Conservation (phyloP, 2,888 invertebrate genomes). For the Odontocerum albicorne region DNA sequence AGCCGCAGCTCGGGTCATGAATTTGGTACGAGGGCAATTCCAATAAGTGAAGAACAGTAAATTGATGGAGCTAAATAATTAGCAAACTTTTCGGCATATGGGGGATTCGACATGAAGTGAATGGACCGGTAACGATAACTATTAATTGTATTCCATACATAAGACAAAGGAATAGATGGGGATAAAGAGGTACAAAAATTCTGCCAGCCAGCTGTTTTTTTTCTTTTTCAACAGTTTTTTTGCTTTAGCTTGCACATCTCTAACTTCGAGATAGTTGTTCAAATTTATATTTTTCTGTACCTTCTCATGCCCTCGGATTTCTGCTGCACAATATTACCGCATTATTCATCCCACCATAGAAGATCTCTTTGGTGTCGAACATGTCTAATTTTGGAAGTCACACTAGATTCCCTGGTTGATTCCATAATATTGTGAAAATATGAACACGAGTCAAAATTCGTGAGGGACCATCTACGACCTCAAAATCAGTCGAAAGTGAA, state of each 20-base stretch:
- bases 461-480: too few relatives aligned
- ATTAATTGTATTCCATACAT: not conserved
- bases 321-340: not conserved
- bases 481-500: too few relatives aligned
- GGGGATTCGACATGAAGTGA: not conserved
- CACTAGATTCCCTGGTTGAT: too few relatives aligned
- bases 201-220: not conserved
- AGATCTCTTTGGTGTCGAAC: too few relatives aligned
- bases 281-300: constrained; percentile 1
- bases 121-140: constrained; percentile 1
- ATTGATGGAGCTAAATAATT: not conserved
- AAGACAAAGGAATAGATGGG: not conserved
- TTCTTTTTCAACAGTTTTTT: not conserved
- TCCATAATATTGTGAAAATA: too few relatives aligned
- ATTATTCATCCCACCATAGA: constrained; percentile 5
- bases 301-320: not conserved
- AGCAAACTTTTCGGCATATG: not conserved
- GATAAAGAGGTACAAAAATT: not conserved
- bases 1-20: too few relatives aligned
- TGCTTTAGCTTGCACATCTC: not conserved
- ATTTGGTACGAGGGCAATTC: too few relatives aligned
- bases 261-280: not conserved
- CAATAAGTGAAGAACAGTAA: not conserved
- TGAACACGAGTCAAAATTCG: too few relatives aligned
- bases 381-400: too few relatives aligned